Base-by-base conservation (phyloP, 1,140 invertebrate species). In the Micrasema minimum region DNA sequence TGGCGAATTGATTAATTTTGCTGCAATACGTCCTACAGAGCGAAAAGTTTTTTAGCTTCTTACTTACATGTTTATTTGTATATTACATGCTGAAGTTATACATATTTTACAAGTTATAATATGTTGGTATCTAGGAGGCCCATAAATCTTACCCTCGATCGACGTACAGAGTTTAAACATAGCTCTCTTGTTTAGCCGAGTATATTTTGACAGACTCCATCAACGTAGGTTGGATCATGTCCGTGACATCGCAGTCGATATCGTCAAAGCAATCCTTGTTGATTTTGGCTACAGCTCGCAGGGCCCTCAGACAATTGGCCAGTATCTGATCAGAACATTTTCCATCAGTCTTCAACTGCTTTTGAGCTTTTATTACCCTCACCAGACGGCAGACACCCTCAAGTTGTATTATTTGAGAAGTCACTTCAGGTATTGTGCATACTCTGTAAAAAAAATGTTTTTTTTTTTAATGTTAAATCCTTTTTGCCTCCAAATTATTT, bases 351-450 rank as follows among this genome's bases (percentile, higher is more conserved):
- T 81, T 80, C 3, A 79, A 77, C 0, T 77, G 78, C 69, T 84
- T 80, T 73, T 90, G 88, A 76, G 92, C 87, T 78, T 89, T 85
- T 78, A 90, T 93, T 31, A 94, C 79, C 67, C 87, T 81, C 62
- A 93, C 87, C 75, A 97, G 86, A 78, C 91, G 89, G 50, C 89
- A 87, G 45, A 93, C 88, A 14, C 93, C 94, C 66, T 93, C 90
- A 9, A 92, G 82, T 66, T 92, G 87, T 1, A 93, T 88, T 14
- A 96, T 89, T 77, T 91, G 90, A 45, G 86, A 82, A 0, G 93
- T 90, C 0, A 93, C 91, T 71, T 89, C 87, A 10, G 86, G 85
- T 37, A 94, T 88, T 31, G 89, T 88, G 74, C 91, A 93, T 38
- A 97, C 82, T 75, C 90, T 90, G 80, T 14, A 77, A 79, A 43